Conservation (phyloP, 2,113 vertebrate genomes). For the Trochalopteron elliotii region DNA sequence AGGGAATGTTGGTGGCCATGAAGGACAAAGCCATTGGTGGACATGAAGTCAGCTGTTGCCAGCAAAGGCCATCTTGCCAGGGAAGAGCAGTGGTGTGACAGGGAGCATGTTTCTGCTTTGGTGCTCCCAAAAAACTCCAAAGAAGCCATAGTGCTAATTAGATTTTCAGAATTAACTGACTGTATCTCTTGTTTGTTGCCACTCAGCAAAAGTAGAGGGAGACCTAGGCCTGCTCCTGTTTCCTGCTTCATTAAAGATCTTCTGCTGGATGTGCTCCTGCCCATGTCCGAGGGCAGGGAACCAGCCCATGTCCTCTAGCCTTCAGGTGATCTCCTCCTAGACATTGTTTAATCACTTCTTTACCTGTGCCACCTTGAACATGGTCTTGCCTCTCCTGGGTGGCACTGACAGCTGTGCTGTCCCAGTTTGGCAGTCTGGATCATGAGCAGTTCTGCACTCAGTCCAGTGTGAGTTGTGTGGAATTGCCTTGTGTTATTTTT, state of each 20-base stretch:
- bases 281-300: background rate
- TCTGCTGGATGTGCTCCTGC: background rate
- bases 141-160: background rate
- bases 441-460: background rate
- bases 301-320: background rate
- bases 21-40: background rate
- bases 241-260: background rate
- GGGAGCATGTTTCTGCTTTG: background rate
- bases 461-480: background rate
- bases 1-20: background rate
- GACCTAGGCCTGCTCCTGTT: background rate
- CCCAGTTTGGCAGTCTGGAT: background rate
- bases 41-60: background rate
- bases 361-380: background rate
- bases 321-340: background rate
- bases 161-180: background rate
- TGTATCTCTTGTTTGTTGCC: background rate
- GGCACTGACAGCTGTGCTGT: background rate
- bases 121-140: background rate
- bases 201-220: background rate
- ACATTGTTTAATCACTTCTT: background rate
- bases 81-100: background rate
- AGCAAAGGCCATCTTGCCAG: background rate
- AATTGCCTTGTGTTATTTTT: background rate
- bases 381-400: background rate